Conservation (phyloP, 2,113 vertebrate species). For the Clarias magur region DNA sequence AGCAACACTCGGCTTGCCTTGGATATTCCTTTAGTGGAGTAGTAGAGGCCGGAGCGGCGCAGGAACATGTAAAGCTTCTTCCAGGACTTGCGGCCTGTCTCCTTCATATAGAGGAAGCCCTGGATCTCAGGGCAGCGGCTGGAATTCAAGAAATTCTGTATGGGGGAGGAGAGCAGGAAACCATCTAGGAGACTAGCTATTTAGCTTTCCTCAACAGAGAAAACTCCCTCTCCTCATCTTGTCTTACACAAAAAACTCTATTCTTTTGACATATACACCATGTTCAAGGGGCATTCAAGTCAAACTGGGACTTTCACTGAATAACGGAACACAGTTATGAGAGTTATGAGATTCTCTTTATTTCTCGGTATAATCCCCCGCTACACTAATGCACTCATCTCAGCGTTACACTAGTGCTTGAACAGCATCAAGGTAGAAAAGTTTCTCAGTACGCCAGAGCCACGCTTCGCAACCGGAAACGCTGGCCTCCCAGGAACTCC, state of each 20-base stretch:
- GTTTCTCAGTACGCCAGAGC: no score
- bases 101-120: conserved; percentile 92
- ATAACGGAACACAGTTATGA: no score
- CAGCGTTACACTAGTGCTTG: no score
- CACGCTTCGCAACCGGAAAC: no score
- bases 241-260: background rate
- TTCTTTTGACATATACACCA: background rate
- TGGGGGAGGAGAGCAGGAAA: conserved; percentile 32
- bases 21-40: conserved; percentile 94
- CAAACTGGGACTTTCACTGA: no score
- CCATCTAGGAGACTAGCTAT: conserved; percentile 35
- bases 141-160: conserved; percentile 90
- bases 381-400: no score
- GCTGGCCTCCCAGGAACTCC: no score
- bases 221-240: background rate
- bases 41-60: conserved; percentile 93
- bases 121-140: conserved; percentile 96
- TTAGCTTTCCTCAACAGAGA: conserved; percentile 25
- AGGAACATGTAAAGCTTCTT: conserved; percentile 92
- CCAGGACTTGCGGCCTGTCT: conserved; percentile 93
- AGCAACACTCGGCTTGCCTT: conserved; percentile 75
- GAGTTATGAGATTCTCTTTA: no score
- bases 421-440: no score
- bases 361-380: no score
- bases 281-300: background rate